Conservation (phyloP, 2,797 vertebrate genomes). For the Natrix natrix region DNA sequence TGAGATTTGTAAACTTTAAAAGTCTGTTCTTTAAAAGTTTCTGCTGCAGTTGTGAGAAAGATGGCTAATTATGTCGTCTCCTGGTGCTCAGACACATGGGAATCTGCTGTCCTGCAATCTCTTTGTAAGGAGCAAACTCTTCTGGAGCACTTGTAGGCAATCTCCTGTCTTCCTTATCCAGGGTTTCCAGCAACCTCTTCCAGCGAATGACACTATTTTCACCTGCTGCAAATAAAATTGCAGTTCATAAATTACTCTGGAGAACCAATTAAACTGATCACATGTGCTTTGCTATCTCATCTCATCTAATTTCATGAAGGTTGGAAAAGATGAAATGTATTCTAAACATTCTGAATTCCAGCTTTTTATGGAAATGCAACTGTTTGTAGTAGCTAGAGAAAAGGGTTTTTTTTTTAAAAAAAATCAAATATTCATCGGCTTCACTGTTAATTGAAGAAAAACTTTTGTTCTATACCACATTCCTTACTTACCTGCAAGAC, state of each 20-base stretch:
- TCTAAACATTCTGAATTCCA: background rate
- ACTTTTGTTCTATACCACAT: background rate
- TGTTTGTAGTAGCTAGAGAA: background rate
- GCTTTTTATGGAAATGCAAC: background rate
- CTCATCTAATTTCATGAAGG: background rate
- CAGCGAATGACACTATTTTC: background rate
- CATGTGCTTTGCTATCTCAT: background rate
- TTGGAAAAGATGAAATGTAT: background rate
- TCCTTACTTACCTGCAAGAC: background rate
- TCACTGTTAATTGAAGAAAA: background rate
- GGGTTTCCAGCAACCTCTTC: background rate
- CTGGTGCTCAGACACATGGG: no score
- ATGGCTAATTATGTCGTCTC: background rate
- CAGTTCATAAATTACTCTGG: background rate
- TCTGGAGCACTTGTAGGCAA: background rate
- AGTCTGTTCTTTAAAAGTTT: background rate
- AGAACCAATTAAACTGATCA: background rate
- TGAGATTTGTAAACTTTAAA: no score
- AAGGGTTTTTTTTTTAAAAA: background rate
- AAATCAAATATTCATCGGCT: background rate
- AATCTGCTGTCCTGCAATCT: no score
- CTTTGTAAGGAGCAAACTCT: background rate
- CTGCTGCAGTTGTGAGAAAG: background rate
- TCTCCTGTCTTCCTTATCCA: background rate
- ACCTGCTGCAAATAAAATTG: background rate